Conservation (phyloP, 2,113 vertebrate genomes). For the Bambusicola thoracicus region DNA sequence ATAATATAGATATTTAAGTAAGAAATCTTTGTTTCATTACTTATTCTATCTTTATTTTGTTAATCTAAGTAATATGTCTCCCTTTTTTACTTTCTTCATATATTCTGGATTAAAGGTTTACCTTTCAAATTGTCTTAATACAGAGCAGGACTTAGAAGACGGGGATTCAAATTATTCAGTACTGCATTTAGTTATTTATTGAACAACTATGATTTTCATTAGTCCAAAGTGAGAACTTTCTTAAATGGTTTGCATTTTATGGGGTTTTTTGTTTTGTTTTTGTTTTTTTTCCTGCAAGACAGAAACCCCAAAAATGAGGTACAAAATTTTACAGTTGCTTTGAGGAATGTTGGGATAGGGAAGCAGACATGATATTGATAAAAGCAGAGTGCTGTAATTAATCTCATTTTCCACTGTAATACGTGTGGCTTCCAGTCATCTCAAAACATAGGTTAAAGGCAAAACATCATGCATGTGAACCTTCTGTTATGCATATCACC, state of each 20-base stretch:
- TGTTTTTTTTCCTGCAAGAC: not conserved
- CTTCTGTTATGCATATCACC: not conserved
- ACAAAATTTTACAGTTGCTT: not conserved
- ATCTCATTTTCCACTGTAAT: not conserved
- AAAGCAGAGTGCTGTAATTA: not conserved
- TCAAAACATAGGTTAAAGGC: not conserved
- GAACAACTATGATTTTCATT: not conserved
- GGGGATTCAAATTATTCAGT: not conserved
- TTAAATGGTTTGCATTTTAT: not conserved
- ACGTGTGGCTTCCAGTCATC: not conserved
- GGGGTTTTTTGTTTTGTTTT: no score
- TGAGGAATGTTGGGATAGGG: not conserved
- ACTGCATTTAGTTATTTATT: not conserved
- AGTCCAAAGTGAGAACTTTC: not conserved
- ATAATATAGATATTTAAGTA: not conserved
- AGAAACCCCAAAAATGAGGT: not conserved
- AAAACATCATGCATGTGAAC: rapidly evolving
- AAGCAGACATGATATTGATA: not conserved
- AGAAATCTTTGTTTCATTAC: not conserved
- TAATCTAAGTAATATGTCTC: not conserved
- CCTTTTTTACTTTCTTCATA: not conserved
- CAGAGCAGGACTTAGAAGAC: not conserved
- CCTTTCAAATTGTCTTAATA: not conserved
- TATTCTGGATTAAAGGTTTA: not conserved
- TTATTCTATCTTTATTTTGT: not conserved